Evolutionary conservation across 2,113 vertebrate species (phyloP), one percentile per base, ranked within the genome.

Genomic region (Erinaceus europaeus): DNA sequence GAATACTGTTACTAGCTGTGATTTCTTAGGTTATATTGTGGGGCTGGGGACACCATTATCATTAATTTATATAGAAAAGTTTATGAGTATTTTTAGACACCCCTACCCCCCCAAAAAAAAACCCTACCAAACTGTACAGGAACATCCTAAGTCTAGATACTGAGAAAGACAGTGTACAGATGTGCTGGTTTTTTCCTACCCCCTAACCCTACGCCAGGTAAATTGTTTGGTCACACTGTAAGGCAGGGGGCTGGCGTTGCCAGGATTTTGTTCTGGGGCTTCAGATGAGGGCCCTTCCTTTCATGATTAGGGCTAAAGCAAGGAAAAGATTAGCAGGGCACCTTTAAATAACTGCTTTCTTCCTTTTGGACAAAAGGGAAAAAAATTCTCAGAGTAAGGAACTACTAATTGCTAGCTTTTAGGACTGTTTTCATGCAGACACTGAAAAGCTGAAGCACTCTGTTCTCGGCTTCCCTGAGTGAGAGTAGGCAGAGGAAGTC

Each of bases 401-500:
- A 75, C 78, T 40, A 44, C 57, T 27, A 42, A 44, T 29, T 67
- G n/a, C 72, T 74, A 67, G 42, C n/a, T 34, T 90, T 69, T 23
- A 21, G 48, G 71, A 46, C 27, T 69, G 6, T 52, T 84, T 88
- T 88, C 53, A 78, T 65, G 75, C 91, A 85, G 68, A 13, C 62
- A 85, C 69, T 68, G 52, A 72, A 91, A 87, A 61, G 40, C 38
- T 14, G 74, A 87, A 48, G 6, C 18, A 13, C 32, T 84, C 11
- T 64, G 80, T 46, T 65, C 74, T 68, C n/a, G 38, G 74, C 38
- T 69, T 50, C 62, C 50, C 53, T 5, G 36, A 46, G 71, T 10
- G 64, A 62, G 48, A 82, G 91, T 5, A n/a, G 91, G 77, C 74
- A 86, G 53, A 81, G 78, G 61, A 46, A 69, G n/a, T 7, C 23